Conservation (phyloP, 2,888 invertebrate genomes). For the Sisyra nigra region DNA sequence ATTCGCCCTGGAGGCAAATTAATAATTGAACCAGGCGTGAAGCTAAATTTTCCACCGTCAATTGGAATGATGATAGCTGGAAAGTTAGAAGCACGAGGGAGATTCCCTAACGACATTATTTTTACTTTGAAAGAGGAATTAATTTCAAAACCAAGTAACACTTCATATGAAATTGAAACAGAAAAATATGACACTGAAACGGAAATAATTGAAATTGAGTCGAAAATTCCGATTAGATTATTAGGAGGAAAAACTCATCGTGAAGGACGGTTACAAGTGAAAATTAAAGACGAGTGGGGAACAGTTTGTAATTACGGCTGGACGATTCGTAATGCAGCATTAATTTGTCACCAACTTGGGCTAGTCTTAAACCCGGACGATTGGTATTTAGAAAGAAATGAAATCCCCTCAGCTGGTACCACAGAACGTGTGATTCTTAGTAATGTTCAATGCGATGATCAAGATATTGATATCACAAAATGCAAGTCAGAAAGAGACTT, state of each 20-base stretch:
- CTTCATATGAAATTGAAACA: constrained; percentile 38
- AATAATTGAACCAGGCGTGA: constrained; percentile 75
- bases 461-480: constrained; percentile 76
- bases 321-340: constrained; percentile 78
- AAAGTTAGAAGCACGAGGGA: constrained; percentile 66
- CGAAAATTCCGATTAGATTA: constrained; percentile 56
- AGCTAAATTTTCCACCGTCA: constrained; percentile 75
- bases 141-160: constrained; percentile 43
- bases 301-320: constrained; percentile 95
- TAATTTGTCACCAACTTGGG: constrained; percentile 92
- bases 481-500: constrained; percentile 67
- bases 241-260: constrained; percentile 63
- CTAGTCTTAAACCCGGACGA: constrained; percentile 81
- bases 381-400: constrained; percentile 70
- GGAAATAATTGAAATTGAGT: constrained; percentile 43
- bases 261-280: constrained; percentile 79
- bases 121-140: constrained; percentile 67
- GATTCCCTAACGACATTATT: constrained; percentile 60
- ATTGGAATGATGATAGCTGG: constrained; percentile 96
- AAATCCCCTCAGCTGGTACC: constrained; percentile 64
- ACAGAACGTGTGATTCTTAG: constrained; percentile 64
- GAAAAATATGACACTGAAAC: constrained; percentile 34
- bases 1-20: constrained; percentile 86
- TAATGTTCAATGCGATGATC: constrained; percentile 80
- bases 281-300: constrained; percentile 81